Evolutionary conservation across 30 jellyfish, hydroid and myxozoan genomes (phyloP).

Genomic region (Hydra vulgaris): DNA sequence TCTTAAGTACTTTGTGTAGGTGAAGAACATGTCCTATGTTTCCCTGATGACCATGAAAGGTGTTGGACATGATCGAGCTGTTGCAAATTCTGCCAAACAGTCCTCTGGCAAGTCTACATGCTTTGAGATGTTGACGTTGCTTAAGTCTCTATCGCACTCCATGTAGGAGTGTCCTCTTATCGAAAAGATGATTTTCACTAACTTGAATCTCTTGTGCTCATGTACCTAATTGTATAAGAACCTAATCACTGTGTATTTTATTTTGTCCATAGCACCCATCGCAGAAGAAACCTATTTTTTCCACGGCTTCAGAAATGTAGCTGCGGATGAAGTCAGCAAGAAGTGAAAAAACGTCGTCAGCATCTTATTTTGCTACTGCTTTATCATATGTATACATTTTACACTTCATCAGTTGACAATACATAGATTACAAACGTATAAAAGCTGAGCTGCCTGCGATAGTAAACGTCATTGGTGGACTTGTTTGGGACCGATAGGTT

Average conservation of each 20-base stretch:
- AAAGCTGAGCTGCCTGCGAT: not conserved
- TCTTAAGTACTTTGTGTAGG: no score
- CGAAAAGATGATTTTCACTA: not conserved
- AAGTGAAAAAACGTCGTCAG: not conserved
- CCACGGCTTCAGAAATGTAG: not conserved
- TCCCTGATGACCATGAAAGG: no score
- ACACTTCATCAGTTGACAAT: not conserved
- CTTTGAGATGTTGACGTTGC: no score
- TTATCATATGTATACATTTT: not conserved
- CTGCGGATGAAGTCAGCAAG: not conserved
- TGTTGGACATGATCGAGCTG: no score
- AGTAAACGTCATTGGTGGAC: not conserved
- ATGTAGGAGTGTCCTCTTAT: not conserved
- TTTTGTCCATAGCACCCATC: not conserved
- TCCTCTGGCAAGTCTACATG: no score
- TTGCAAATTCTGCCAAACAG: no score
- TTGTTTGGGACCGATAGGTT: not conserved
- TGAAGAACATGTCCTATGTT: no score
- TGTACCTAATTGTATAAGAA: not conserved
- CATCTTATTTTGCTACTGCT: not conserved
- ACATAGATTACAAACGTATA: not conserved
- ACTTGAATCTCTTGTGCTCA: not conserved
- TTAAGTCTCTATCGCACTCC: no score
- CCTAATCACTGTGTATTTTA: not conserved
- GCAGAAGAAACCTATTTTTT: not conserved